Base-by-base conservation (phyloP, 2,797 vertebrate species). In the Neosilurus hyrtlii region DNA sequence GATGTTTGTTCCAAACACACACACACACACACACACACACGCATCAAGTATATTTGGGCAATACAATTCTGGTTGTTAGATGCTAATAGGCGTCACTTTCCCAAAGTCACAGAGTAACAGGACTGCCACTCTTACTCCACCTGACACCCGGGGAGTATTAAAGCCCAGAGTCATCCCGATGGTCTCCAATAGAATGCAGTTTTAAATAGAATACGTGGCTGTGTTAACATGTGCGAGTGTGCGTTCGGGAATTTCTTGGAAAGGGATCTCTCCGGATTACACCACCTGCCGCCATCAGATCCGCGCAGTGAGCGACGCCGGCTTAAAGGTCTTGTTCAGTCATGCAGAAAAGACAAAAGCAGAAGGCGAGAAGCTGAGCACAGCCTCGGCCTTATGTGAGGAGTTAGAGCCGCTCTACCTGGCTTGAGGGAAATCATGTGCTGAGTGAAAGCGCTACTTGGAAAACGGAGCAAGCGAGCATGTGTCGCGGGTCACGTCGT, bases 271-370 rank as follows among this genome's bases (percentile, higher is more conserved):
- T n/a, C 74, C 9, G 30, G 61, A 67, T 54, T 57, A 59, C n/a
- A 71, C 57, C 75, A 72, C 75, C 76, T 73, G 59, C 30, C 30
- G 52, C 24, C 43, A 71, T 78, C 56, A 71, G 66, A 79, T 73
- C 54, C 30, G 11, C 35, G 22, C 3, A 16, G 51, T 57, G 65
- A 80, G 26, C 16, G 16, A 51, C 9, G 22, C 24, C 3, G 77
- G 51, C 14, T 59, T 15, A 62, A 65, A 80, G 61, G 82, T 80
- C 77, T 71, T 6, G 22, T 54, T 24, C 57, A 12, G n/a, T 79
- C 66, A 57, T 83, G 75, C 57, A 9, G 67, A 22, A 68, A 59
- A 52, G 37, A 83, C 37, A 37, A 62, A 79, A 51, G 10, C 51
- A 68, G 57, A 26, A 35, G 51, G 51, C 18, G 10, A 52, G 22